Conservation (phyloP, 2,113 vertebrate genomes). For the Phylloscopus whistleri region DNA sequence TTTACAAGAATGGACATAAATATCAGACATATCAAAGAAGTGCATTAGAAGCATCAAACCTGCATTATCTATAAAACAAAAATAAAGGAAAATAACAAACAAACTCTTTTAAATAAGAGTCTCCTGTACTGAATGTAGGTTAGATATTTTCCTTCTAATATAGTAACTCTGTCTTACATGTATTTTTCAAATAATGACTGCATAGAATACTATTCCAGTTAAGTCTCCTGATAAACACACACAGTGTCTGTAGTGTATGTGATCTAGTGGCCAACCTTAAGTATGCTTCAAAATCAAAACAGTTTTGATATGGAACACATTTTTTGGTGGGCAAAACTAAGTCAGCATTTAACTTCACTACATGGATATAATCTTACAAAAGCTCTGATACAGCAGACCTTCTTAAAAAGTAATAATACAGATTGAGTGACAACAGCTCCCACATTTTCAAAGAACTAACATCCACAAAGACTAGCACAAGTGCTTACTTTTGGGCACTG, state of each 20-base stretch:
- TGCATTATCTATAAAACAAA: not conserved
- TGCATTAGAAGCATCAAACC: constrained; percentile 1
- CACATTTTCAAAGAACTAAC: not conserved
- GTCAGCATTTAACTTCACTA: not conserved
- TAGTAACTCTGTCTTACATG: not conserved
- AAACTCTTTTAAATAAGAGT: not conserved
- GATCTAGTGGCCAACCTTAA: not conserved
- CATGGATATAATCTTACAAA: not conserved
- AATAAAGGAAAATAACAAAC: not conserved
- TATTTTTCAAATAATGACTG: not conserved
- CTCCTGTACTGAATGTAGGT: not conserved
- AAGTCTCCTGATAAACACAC: not conserved
- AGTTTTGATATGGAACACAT: not conserved
- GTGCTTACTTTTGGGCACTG: not conserved
- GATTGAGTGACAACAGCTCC: not conserved
- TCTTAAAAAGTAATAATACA: not conserved
- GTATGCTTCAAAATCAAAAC: not conserved
- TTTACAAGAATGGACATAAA: not conserved
- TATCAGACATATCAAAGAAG: not conserved
- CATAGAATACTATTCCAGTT: not conserved
- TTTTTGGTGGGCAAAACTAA: not conserved
- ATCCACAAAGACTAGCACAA: not conserved
- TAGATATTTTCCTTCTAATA: not conserved
- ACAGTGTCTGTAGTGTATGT: not conserved
- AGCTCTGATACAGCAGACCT: not conserved